Conservation (phyloP, 2,113 vertebrate species). For the Chlorodrepanis virens region DNA sequence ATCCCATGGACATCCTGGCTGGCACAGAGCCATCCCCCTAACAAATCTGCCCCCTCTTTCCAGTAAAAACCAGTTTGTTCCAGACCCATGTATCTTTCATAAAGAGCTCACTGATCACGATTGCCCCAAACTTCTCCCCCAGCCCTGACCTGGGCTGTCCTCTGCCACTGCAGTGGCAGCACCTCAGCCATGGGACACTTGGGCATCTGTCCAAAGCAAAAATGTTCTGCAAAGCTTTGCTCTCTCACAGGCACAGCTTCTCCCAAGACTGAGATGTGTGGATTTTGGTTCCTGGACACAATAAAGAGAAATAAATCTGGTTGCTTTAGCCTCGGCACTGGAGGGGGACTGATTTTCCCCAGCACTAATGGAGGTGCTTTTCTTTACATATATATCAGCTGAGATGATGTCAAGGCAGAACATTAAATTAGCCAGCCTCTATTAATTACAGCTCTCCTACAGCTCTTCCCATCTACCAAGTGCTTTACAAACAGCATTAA, state of each 20-base stretch:
- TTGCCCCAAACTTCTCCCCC: rapidly evolving
- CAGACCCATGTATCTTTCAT: rapidly evolving
- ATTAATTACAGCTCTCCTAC: conserved; percentile 55
- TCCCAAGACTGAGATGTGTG: background rate
- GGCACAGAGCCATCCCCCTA: background rate
- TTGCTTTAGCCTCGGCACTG: background rate
- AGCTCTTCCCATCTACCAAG: conserved; percentile 35
- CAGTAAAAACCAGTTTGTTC: background rate
- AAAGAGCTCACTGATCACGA: background rate
- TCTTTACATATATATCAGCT: conserved; percentile 40
- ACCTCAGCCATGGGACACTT: rapidly evolving
- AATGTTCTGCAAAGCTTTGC: background rate
- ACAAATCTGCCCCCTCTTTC: background rate
- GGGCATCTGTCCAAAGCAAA: background rate
- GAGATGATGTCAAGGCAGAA: conserved; percentile 27
- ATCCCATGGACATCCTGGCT: rapidly evolving
- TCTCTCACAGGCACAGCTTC: background rate
- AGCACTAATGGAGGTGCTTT: conserved; percentile 18
- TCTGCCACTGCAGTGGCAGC: background rate
- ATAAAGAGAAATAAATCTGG: conserved; percentile 51
- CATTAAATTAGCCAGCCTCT: conserved; percentile 39
- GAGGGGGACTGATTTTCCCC: background rate
- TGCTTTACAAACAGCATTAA: conserved; percentile 42
- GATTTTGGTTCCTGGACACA: background rate
- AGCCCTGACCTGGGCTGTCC: background rate